These are phyloP conservation scores for Podiceps cristatus DNA, from an alignment of 2,113 vertebrate genomes.

Conservation along the genomic window DNA sequence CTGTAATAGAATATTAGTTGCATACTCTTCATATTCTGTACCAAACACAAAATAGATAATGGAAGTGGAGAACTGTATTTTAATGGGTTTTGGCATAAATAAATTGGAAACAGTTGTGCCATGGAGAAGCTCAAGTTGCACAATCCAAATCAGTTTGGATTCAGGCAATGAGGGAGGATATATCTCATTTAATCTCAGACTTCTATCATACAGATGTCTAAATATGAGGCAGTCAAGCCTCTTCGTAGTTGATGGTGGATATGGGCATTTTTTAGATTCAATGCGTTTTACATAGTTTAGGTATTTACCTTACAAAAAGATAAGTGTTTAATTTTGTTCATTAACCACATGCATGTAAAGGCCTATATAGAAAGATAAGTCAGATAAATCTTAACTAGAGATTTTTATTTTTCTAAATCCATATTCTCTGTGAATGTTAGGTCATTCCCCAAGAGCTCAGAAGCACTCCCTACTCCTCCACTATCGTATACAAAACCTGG, in stretches of 20 bases:
- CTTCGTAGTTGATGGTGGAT: not conserved
- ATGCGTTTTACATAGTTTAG: fast-evolving
- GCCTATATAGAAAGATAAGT: not conserved
- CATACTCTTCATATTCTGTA: not conserved
- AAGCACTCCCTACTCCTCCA: not conserved
- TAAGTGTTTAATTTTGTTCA: not conserved
- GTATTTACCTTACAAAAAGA: not conserved
- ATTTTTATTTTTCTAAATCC: not conserved
- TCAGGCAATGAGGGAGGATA: not conserved
- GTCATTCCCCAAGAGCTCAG: not conserved
- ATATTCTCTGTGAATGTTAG: not conserved
- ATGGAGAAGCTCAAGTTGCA: not conserved
- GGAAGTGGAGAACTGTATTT: not conserved
- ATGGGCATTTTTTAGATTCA: not conserved
- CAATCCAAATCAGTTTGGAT: not conserved
- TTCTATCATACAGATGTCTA: not conserved
- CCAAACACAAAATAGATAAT: not conserved
- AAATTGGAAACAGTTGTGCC: not conserved
- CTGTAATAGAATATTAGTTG: not conserved
- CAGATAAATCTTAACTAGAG: not conserved
- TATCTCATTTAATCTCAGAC: not conserved
- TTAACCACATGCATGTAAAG: not conserved
- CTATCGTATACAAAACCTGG: not conserved
- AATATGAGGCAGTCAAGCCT: not conserved
- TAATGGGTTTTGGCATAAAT: not conserved